Base-by-base conservation (phyloP, 2,888 invertebrate genomes). In the Ethmia dodecea region DNA sequence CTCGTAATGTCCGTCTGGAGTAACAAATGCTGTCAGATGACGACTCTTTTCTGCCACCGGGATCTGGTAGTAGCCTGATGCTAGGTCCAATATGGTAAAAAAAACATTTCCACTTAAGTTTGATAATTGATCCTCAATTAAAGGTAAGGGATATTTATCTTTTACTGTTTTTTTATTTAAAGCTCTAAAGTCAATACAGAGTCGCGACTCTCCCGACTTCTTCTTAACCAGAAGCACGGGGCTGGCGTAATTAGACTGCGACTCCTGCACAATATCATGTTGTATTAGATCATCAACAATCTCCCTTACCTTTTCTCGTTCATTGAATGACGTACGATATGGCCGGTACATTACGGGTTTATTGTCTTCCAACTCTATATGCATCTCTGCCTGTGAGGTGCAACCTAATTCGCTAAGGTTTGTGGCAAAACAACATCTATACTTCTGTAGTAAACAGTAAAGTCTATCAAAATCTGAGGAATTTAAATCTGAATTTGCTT, bases 61-160 rank as follows among this genome's bases (percentile, higher is more conserved):
- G 0, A 71, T 53, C 34, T 71, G 67, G 25, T 67, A 67, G 60
- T 3, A n/a, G n/a, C n/a, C n/a, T n/a, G n/a, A n/a, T n/a, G 52
- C 48, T 2, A 69, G 30, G 30, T 60, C 60, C 3, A 64, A 37
- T 5, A 56, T 51, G 3, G 45, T 60, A 27, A 63, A 65, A 25
- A 39, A 52, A 5, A 32, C 47, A 4, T 55, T 53, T 4, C 52
- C 52, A 29, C 50, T 47, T 2, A 64, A 37, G 16, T 45, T 40
- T 16, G 62, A 52, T 3, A 69, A 15, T 29, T 51, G 49, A 24
- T 51, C 52, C 0, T 52, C 52, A 6, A 52, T 47, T 2, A 37
- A 13, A 2, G 43, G 46, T 5, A 45, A 30, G 4, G 47, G 49
- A 9, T 38, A 52, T 9, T 39, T 13, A 22, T 47, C 45, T n/a